These are phyloP conservation scores for Danio choprae DNA, from an alignment of 2,797 vertebrate species.

Conservation along the genomic window DNA sequence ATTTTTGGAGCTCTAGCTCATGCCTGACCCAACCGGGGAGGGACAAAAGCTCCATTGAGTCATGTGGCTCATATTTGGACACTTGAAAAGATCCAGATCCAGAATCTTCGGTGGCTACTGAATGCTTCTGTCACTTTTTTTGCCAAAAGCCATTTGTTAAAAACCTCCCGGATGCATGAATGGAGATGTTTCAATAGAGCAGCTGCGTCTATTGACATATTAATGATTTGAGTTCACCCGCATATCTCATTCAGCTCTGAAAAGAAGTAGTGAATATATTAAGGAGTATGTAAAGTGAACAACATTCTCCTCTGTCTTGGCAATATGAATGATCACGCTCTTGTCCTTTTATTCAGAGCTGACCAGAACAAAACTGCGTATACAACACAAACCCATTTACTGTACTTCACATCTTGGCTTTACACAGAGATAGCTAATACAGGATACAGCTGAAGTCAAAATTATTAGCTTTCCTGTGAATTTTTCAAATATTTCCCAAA, in stretches of 20 bases:
- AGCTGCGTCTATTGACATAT: conserved; percentile 31
- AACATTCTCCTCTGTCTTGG: neutral
- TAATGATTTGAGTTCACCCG: neutral
- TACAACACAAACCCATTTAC: neutral
- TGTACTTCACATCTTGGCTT: neutral
- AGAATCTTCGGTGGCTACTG: conserved; percentile 11
- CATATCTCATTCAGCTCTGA: neutral
- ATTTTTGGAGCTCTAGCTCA: conserved; percentile 38
- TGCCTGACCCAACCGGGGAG: conserved; percentile 21
- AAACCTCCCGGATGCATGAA: conserved; percentile 25
- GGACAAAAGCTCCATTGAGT: conserved; percentile 47
- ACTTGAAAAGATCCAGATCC: conserved; percentile 33
- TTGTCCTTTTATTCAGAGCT: neutral
- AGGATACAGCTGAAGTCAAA: too few relatives aligned
- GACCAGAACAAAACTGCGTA: neutral
- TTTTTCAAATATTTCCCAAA: too few relatives aligned
- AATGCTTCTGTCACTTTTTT: conserved; percentile 1
- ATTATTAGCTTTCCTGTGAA: too few relatives aligned
- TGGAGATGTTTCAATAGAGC: conserved; percentile 33
- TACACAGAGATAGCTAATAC: neutral
- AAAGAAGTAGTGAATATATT: conserved; percentile 14
- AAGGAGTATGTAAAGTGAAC: neutral
- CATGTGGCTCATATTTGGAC: conserved; percentile 26
- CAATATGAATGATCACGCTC: conserved; percentile 3
- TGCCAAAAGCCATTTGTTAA: conserved; percentile 14